Conservation (phyloP, 1,140 invertebrate species). For the Ooceraea biroi region DNA sequence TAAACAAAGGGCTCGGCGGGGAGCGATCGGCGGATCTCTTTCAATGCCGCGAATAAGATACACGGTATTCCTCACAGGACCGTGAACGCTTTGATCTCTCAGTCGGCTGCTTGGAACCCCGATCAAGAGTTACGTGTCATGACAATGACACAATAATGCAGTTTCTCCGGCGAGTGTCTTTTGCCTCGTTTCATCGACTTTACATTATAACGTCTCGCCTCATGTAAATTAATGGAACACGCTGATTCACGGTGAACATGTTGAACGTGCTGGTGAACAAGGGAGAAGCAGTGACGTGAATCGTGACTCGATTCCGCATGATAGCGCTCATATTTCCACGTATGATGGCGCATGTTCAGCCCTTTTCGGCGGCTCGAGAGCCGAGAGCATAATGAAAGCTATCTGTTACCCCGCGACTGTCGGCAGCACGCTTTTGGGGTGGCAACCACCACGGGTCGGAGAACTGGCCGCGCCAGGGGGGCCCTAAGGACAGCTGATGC, state of each 20-base stretch:
- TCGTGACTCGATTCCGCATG: too few species aligned
- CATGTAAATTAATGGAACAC: neutral
- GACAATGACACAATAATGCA: too few species aligned
- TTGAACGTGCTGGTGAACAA: too few species aligned
- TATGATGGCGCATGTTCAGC: neutral
- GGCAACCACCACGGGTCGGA: constrained; percentile 36
- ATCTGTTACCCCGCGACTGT: constrained; percentile 62
- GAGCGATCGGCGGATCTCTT: neutral
- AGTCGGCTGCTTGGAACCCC: too few species aligned
- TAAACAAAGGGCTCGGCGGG: constrained; percentile 51
- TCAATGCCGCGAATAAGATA: constrained; percentile 10
- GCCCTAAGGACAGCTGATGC: constrained; percentile 82
- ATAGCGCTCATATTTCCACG: too few species aligned
- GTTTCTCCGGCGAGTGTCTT: too few species aligned
- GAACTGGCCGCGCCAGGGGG: constrained; percentile 24
- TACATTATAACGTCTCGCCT: too few species aligned
- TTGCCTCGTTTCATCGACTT: too few species aligned
- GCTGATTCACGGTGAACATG: too few species aligned
- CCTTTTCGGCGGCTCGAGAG: constrained; percentile 19
- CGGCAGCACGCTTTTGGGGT: constrained; percentile 61
- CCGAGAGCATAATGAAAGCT: constrained; percentile 57
- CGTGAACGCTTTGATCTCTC: neutral
- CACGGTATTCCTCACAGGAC: neutral
- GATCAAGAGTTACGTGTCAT: too few species aligned
- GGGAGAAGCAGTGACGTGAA: constrained; percentile 7